Conservation (phyloP, 2,113 vertebrate species). For the Pantherophis guttatus region DNA sequence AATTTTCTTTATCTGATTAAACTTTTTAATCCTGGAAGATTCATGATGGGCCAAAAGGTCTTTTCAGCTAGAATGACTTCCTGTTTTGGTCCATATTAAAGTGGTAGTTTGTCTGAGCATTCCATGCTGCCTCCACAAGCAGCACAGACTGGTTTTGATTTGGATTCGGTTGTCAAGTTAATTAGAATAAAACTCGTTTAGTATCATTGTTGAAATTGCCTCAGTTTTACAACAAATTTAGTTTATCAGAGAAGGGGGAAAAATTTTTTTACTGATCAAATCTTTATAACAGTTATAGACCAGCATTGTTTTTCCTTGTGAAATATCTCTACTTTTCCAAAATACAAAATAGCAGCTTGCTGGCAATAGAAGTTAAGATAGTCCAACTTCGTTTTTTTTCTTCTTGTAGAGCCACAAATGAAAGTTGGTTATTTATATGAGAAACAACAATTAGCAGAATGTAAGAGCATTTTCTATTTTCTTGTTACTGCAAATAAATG, state of each 20-base stretch:
- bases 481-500: constrained; percentile 10
- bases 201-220: constrained; percentile 31
- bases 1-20: constrained; percentile 87
- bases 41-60: constrained; percentile 77
- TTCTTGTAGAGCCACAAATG: constrained; percentile 59
- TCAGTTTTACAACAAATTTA: constrained; percentile 57
- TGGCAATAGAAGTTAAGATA: constrained; percentile 39
- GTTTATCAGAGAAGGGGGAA: constrained; percentile 33
- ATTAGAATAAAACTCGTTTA: constrained; percentile 54
- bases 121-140: constrained; percentile 48
- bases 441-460: constrained; percentile 81
- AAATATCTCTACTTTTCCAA: constrained; percentile 21
- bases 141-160: constrained; percentile 62
- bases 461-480: constrained; percentile 71
- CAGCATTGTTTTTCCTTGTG: not conserved
- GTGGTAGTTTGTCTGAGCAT: constrained; percentile 56
- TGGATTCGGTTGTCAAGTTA: constrained; percentile 63
- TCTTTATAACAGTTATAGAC: constrained; percentile 1
- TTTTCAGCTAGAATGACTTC: constrained; percentile 74
- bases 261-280: constrained; percentile 19
- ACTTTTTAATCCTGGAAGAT: constrained; percentile 86
- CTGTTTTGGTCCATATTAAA: constrained; percentile 57
- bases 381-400: constrained; percentile 4
- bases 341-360: constrained; percentile 30
- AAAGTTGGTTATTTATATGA: constrained; percentile 82